Conservation (phyloP, 2,797 vertebrate species). For the Cryptoblepharus egeriae region DNA sequence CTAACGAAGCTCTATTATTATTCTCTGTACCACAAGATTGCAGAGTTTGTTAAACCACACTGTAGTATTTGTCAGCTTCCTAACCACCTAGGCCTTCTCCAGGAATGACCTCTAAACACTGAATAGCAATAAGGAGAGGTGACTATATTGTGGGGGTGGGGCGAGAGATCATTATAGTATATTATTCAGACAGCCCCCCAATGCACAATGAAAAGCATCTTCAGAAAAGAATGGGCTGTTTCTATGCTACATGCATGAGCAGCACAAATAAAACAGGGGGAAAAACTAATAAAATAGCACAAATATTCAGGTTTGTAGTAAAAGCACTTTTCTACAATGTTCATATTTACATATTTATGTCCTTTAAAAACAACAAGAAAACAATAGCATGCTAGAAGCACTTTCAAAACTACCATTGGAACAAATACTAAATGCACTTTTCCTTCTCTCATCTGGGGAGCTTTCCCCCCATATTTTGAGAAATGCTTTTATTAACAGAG, state of each 20-base stretch:
- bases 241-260: background rate
- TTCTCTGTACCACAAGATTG: conserved; percentile 17
- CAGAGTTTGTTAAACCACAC: conserved; percentile 48
- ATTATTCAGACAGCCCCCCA: conserved; percentile 6
- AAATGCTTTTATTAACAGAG: conserved; percentile 18
- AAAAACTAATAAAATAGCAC: conserved; percentile 50
- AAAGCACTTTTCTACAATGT: conserved; percentile 52
- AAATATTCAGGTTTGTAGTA: conserved; percentile 33
- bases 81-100: conserved; percentile 41
- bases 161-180: conserved; percentile 27
- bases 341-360: too few relatives aligned
- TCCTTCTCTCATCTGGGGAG: conserved; percentile 54
- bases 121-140: conserved; percentile 59
- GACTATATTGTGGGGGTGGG: background rate
- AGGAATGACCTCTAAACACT: background rate
- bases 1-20: conserved; percentile 45
- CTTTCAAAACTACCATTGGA: conserved; percentile 68
- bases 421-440: conserved; percentile 74
- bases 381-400: conserved; percentile 33
- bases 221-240: conserved; percentile 19
- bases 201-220: conserved; percentile 51
- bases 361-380: conserved; percentile 1
- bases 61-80: conserved; percentile 33
- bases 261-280: conserved; percentile 32
- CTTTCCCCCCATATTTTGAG: conserved; percentile 52